A percentile compares a stretch with the other conserved stretches of the same genome.
Conservation (phyloP, 2,888 invertebrate species). For the Nomada flava region DNA sequence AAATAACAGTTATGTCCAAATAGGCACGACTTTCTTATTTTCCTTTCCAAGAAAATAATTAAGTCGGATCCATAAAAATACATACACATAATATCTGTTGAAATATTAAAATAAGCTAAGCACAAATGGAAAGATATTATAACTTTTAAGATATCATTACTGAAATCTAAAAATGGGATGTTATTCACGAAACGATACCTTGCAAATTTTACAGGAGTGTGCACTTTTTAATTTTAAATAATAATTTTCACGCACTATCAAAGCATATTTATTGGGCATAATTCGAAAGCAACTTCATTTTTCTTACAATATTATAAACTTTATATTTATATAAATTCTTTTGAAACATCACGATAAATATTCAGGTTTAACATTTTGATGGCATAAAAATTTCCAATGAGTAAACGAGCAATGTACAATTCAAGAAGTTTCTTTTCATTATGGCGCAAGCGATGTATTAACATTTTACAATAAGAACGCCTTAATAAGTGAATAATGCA, state of each 20-base stretch:
- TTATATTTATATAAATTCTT: not conserved
- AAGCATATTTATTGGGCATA: conserved; percentile 14
- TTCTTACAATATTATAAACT: conserved; percentile 2
- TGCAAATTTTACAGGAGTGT: conserved; percentile 44
- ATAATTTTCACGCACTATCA: conserved; percentile 23
- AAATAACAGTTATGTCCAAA: too few species aligned
- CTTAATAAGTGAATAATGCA: too few species aligned
- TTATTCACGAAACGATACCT: conserved; percentile 50
- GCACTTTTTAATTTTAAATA: conserved; percentile 29
- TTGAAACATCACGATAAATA: too few species aligned
- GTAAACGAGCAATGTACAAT: too few species aligned
- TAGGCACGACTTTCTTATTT: too few species aligned
- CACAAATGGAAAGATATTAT: conserved; percentile 3
- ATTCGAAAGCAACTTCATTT: conserved; percentile 1
- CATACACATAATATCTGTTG: not conserved
- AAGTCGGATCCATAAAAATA: not conserved
- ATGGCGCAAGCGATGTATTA: too few species aligned
- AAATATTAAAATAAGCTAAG: conserved; percentile 11
- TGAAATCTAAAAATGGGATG: conserved; percentile 13
- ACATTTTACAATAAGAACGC: too few species aligned
- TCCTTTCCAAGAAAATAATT: not conserved
- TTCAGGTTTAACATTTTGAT: too few species aligned
- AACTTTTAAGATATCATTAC: conserved; percentile 12
- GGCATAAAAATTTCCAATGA: too few species aligned
- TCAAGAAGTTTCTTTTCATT: too few species aligned